Percentiles rank a stretch among this genome's conserved stretches.
phyloP scores from a whole-genome alignment of 2,113 vertebrate genomes.

The Melanerpes formicivorus region DNA sequence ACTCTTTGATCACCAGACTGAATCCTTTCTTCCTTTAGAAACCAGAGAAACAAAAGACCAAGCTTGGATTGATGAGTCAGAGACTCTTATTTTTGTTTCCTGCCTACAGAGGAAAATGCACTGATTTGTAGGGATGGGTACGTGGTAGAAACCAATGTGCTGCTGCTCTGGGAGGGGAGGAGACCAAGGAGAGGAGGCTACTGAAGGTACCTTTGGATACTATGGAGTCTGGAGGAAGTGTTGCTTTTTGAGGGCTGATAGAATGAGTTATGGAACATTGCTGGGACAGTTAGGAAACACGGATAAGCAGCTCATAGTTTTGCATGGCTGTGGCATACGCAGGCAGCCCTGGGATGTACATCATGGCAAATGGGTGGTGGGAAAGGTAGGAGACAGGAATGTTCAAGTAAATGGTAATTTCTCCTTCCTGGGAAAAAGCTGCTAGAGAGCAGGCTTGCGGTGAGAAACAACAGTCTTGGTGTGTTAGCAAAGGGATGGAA shows the following conservation, averaged over 20 bases:
- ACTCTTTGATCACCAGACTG: neutral
- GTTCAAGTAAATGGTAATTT: neutral
- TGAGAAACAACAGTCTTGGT: neutral
- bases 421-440: neutral
- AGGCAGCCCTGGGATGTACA: neutral
- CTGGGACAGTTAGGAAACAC: neutral
- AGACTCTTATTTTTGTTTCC: neutral
- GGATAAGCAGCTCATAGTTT: neutral
- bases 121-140: neutral
- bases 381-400: neutral
- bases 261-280: neutral
- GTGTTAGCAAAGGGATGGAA: neutral
- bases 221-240: neutral
- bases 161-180: neutral
- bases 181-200: neutral
- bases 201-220: neutral
- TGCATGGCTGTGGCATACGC: neutral
- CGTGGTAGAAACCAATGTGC: neutral
- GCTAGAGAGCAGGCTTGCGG: neutral
- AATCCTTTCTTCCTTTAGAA: neutral
- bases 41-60: neutral
- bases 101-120: neutral
- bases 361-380: neutral
- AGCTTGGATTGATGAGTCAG: neutral
- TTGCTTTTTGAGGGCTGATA: neutral